Percentiles rank a stretch among this genome's conserved stretches.
Evolutionary conservation across 2,888 invertebrate genomes (phyloP).

Genomic region (Melinaea marsaeus): DNA sequence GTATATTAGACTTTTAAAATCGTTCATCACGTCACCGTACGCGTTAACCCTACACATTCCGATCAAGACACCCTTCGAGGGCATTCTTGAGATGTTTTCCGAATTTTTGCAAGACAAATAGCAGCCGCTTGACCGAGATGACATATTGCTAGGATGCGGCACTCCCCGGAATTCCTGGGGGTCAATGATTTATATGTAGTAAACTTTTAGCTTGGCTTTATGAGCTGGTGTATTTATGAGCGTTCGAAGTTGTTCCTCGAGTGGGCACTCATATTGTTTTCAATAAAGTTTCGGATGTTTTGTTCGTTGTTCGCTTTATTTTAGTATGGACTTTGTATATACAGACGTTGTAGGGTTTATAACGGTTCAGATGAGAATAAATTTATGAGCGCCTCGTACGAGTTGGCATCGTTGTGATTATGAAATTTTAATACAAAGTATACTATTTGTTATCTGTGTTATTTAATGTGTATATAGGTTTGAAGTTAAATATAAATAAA

Average conservation of each 20-base stretch:
- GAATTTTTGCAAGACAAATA: constrained; percentile 76
- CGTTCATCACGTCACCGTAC: constrained; percentile 20
- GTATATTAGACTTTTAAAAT: background rate
- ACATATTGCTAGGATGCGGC: constrained; percentile 63
- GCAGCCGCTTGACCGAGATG: constrained; percentile 69
- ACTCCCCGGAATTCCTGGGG: constrained; percentile 56
- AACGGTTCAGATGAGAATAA: background rate
- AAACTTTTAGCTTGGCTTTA: constrained; percentile 49
- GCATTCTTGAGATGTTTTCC: constrained; percentile 63
- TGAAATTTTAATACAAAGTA: constrained; percentile 1
- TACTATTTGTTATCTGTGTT: background rate
- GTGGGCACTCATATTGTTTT: constrained; percentile 20
- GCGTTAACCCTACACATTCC: constrained; percentile 36
- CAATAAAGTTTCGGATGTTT: constrained; percentile 20
- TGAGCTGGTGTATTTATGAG: constrained; percentile 59
- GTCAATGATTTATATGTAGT: constrained; percentile 47
- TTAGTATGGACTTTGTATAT: constrained; percentile 4
- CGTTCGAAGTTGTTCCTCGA: constrained; percentile 48
- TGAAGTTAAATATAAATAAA: constrained; percentile 7
- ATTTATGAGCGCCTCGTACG: background rate
- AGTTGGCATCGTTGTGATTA: background rate
- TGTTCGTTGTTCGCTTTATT: constrained; percentile 9
- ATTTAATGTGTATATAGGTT: constrained; percentile 1
- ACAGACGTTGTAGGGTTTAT: background rate
- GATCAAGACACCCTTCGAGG: constrained; percentile 35